Base-by-base conservation (phyloP, 2,113 vertebrate genomes). In the Callipepla squamata region DNA sequence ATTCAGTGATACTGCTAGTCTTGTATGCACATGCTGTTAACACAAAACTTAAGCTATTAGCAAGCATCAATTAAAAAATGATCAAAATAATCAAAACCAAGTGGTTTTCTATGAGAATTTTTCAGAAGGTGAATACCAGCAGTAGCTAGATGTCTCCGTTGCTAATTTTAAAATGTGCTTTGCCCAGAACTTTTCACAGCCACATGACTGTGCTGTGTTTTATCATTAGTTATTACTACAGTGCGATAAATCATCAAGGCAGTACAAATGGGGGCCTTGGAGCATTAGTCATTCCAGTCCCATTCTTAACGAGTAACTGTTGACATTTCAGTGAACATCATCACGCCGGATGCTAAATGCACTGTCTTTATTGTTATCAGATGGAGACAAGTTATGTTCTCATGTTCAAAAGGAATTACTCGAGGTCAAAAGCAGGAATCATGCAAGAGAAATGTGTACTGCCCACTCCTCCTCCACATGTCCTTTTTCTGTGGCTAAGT, bases 351-450 rank as follows among this genome's bases (percentile, higher is more conserved):
- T 85, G 72, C 67, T 87, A 44, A 91, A 57, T 83, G 50, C 34
- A 10, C 55, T 82, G 44, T 69, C 67, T 81, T 12, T 25, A 0
- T 81, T 72, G 51, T 80, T 92, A 79, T 62, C 75, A 82, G 78
- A 80, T 69, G 55, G 70, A 80, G 74, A 69, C 70, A 75, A 81
- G 66, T 89, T 76, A 67, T 62, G 9, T 85, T 89, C 38, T 89
- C 53, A 17, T 9, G 50, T 82, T 85, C 74, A 30, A 67, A 88
- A 82, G n/a, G 72, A 85, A 80, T 90, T 62, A 53, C 28, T 92
- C 26, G 42, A 82, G 50, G 73, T 94, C 72, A 92, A 55, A 87
- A 59, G 9, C 9, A 67, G 36, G 47, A 80, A 59, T 47, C 44
- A 15, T 59, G 11, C 14, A 44, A 51, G 45, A 80, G 28, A 42